phyloP scores from a whole-genome alignment of 2,888 invertebrate species.

The Lochmaea capreae region DNA sequence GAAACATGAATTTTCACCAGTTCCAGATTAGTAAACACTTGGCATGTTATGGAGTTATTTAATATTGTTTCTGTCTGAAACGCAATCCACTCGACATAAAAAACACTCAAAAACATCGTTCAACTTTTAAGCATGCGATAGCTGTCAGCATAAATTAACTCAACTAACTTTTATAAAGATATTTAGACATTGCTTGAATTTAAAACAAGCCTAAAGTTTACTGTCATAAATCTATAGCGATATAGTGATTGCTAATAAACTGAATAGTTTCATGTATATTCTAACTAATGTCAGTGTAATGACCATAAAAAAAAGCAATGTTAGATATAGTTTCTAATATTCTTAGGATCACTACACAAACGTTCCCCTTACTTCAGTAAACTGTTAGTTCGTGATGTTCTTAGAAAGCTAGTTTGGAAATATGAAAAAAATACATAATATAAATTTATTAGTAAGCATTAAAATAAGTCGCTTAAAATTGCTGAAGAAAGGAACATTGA shows the following conservation, averaged over 20 bases:
- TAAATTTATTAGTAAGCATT: too few relatives aligned
- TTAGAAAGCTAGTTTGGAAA: too few relatives aligned
- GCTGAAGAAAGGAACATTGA: too few relatives aligned
- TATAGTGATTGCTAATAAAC: constrained; percentile 16
- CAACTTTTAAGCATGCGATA: constrained; percentile 39
- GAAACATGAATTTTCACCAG: constrained; percentile 20
- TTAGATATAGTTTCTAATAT: too few relatives aligned
- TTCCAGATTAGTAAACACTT: constrained; percentile 29
- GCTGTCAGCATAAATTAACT: constrained; percentile 38
- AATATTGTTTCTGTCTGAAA: constrained; percentile 37
- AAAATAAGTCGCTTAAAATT: too few relatives aligned
- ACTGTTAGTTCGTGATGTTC: too few relatives aligned
- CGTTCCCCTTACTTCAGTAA: too few relatives aligned
- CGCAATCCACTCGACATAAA: constrained; percentile 40
- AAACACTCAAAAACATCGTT: constrained; percentile 41
- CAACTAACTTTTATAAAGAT: constrained; percentile 19
- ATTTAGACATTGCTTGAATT: neutral
- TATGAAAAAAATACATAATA: too few relatives aligned
- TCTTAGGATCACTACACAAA: too few relatives aligned
- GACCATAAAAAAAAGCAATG: too few relatives aligned
- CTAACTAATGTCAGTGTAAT: too few relatives aligned
- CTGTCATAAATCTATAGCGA: constrained; percentile 19
- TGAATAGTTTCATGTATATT: neutral
- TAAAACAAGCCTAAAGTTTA: constrained; percentile 1
- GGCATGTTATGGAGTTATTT: constrained; percentile 40